Conservation (phyloP, 2,888 invertebrate genomes). For the Caradrina clavipalpis region DNA sequence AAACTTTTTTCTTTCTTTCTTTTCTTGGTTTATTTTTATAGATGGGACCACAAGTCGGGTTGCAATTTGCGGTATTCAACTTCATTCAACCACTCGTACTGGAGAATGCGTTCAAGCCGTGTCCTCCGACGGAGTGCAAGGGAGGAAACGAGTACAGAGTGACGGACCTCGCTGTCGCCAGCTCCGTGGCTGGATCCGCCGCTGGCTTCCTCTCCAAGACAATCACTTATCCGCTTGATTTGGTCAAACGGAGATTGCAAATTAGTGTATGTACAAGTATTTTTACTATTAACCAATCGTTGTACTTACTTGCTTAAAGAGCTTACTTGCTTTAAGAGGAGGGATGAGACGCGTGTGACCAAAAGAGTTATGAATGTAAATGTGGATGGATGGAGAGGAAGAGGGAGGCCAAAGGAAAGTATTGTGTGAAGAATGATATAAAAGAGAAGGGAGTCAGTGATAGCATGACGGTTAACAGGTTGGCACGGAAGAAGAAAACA, state of each 20-base stretch:
- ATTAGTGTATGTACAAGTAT: slow-evolving; percentile 90
- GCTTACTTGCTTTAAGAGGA: no score
- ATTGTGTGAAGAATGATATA: no score
- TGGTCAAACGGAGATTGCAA: slow-evolving; percentile 96
- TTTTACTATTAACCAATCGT: background rate
- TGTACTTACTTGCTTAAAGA: no score
- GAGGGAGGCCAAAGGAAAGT: no score
- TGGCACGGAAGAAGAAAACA: no score
- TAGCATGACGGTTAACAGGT: no score
- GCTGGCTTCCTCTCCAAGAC: slow-evolving; percentile 95
- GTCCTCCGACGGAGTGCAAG: slow-evolving; percentile 43
- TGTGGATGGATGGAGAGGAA: no score
- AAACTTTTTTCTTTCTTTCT: no score
- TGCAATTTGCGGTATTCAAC: slow-evolving; percentile 82
- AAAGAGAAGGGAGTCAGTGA: no score
- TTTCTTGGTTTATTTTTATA: slow-evolving; percentile 63
- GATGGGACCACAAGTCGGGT: slow-evolving; percentile 84
- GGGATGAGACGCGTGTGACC: no score
- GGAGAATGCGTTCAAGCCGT: slow-evolving; percentile 8
- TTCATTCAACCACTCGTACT: slow-evolving; percentile 75
- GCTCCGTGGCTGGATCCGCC: slow-evolving; percentile 91
- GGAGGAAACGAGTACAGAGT: slow-evolving; percentile 60
- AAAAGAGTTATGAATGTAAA: no score
- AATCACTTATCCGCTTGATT: slow-evolving; percentile 96
- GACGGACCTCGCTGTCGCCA: slow-evolving; percentile 77